phyloP scores from a whole-genome alignment of 1,140 invertebrate species.

The Megathymus violae region DNA sequence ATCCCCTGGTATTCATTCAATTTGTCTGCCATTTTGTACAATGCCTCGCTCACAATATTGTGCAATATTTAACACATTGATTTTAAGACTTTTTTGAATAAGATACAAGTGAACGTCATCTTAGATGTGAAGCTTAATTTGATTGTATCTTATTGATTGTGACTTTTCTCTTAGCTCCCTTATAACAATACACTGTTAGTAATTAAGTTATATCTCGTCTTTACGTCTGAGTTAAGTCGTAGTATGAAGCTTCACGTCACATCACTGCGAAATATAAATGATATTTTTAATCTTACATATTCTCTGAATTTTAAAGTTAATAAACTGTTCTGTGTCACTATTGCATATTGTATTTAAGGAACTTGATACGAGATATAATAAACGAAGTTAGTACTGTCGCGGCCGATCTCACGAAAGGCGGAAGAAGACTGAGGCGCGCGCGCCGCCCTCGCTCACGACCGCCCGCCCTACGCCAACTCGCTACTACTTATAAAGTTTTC shows the following conservation, averaged over 20 bases:
- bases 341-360: conserved; percentile 4
- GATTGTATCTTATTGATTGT: neutral
- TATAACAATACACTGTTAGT: neutral
- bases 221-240: too few species aligned
- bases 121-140: neutral
- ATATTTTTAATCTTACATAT: too few species aligned
- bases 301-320: conserved; percentile 5
- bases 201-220: neutral
- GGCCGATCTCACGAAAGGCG: conserved; percentile 44
- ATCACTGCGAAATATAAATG: too few species aligned
- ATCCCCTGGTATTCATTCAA: conserved; percentile 91
- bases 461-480: conserved; percentile 57
- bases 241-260: neutral
- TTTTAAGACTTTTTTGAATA: neutral
- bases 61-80: neutral
- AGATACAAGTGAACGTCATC: neutral
- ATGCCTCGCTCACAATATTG: neutral
- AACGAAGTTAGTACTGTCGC: conserved; percentile 36
- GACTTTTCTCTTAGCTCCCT: neutral
- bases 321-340: neutral
- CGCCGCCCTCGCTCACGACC: conserved; percentile 59
- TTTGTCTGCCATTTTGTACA: conserved; percentile 86
- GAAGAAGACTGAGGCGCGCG: conserved; percentile 67
- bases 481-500: conserved; percentile 41
- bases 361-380: conserved; percentile 37